Conservation (phyloP, 2,888 invertebrate genomes). For the Carpatolechia fugitivella region DNA sequence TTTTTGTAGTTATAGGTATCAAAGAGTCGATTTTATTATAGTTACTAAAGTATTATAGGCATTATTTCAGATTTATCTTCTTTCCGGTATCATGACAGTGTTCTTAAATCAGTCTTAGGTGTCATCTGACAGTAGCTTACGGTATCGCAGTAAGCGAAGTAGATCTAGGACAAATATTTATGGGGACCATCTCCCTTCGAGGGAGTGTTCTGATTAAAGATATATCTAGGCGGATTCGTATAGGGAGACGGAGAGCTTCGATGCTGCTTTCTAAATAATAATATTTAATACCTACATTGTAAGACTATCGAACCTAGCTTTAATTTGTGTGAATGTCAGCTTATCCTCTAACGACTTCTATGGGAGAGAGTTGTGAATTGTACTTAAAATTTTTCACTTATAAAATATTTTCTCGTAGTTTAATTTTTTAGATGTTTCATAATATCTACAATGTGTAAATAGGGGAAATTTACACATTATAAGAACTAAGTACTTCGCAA, state of each 20-base stretch:
- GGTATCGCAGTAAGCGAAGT: constrained; percentile 45
- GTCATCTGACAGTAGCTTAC: constrained; percentile 48
- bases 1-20: constrained; percentile 62
- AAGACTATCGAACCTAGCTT: constrained; percentile 61
- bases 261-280: constrained; percentile 50
- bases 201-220: constrained; percentile 63
- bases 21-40: constrained; percentile 53
- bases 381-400: constrained; percentile 40
- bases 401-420: constrained; percentile 39
- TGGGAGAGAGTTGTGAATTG: constrained; percentile 65
- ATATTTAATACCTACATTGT: constrained; percentile 21
- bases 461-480: constrained; percentile 75
- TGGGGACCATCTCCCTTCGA: constrained; percentile 69
- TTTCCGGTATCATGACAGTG: constrained; percentile 51
- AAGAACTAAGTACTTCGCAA: constrained; percentile 55
- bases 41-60: constrained; percentile 33
- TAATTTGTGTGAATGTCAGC: constrained; percentile 44
- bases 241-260: constrained; percentile 49
- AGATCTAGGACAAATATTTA: constrained; percentile 54
- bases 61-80: constrained; percentile 46
- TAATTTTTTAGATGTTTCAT: constrained; percentile 36
- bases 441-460: constrained; percentile 63
- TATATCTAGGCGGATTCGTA: constrained; percentile 28
- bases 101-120: constrained; percentile 64
- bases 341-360: constrained; percentile 49